Conservation (phyloP, 2,113 vertebrate genomes). For the Bufo gargarizans region DNA sequence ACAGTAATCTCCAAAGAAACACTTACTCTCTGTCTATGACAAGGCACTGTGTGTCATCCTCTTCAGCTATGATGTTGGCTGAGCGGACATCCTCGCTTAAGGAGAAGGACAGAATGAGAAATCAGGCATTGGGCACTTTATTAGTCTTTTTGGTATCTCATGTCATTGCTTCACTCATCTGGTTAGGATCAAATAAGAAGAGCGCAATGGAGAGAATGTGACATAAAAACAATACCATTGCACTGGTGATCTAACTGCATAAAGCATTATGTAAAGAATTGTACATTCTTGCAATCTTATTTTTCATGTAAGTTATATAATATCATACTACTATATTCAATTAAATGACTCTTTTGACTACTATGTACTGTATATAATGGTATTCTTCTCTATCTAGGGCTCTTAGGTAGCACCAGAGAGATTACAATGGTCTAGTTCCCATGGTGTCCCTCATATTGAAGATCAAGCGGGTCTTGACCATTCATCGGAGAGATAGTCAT, state of each 20-base stretch:
- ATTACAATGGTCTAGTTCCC: too few relatives aligned
- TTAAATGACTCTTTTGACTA: too few relatives aligned
- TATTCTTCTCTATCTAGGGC: too few relatives aligned
- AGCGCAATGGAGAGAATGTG: constrained; percentile 4
- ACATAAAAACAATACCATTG: background rate
- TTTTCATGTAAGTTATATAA: background rate
- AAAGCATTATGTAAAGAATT: background rate
- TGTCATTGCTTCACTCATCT: constrained; percentile 10
- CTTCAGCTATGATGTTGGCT: constrained; percentile 77
- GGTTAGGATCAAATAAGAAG: constrained; percentile 36
- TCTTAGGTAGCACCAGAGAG: too few relatives aligned
- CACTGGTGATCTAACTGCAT: background rate
- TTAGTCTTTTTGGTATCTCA: constrained; percentile 6
- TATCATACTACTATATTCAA: too few relatives aligned
- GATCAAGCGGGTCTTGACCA: too few relatives aligned
- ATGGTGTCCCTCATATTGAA: too few relatives aligned
- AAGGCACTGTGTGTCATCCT: constrained; percentile 77
- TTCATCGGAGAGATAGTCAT: too few relatives aligned
- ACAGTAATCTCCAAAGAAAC: background rate
- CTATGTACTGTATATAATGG: too few relatives aligned
- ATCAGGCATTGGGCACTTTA: constrained; percentile 42
- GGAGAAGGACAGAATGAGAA: constrained; percentile 53
- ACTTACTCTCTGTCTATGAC: constrained; percentile 82
- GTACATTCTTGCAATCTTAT: background rate
- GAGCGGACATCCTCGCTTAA: constrained; percentile 79